These are phyloP conservation scores for Zenarchopterus dispar DNA, from an alignment of 2,797 vertebrate species.

Conservation along the genomic window DNA sequence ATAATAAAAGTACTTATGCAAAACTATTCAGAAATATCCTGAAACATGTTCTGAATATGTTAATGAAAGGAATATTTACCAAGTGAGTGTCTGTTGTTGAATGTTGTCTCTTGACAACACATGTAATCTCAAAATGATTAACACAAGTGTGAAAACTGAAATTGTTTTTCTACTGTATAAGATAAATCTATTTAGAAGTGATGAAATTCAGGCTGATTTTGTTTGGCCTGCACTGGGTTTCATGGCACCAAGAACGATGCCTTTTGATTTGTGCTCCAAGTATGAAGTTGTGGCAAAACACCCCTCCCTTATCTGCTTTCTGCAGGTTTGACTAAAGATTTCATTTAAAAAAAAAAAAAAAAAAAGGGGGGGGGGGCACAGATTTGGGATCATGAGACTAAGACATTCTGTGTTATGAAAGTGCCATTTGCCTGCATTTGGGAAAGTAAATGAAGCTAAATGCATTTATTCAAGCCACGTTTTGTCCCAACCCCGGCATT, in stretches of 20 bases:
- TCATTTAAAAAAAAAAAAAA: constrained; percentile 16
- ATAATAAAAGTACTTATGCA: too few relatives aligned
- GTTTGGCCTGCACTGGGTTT: constrained; percentile 26
- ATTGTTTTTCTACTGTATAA: constrained; percentile 19
- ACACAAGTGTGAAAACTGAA: constrained; percentile 25
- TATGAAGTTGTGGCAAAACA: not conserved
- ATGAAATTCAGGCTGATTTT: constrained; percentile 15
- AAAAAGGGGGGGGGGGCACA: not conserved
- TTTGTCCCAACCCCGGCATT: constrained; percentile 62
- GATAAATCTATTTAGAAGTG: too few relatives aligned
- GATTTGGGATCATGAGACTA: constrained; percentile 13
- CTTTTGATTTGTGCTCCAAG: constrained; percentile 23
- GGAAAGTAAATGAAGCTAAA: constrained; percentile 44
- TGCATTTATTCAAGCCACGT: constrained; percentile 48
- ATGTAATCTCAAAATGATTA: constrained; percentile 36
- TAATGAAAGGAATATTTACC: constrained; percentile 62
- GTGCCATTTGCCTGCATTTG: constrained; percentile 14
- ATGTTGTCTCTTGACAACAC: constrained; percentile 41
- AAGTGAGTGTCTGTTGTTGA: constrained; percentile 40
- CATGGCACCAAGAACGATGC: constrained; percentile 21
- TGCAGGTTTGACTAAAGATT: not conserved
- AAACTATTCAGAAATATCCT: not conserved
- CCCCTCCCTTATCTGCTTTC: not conserved
- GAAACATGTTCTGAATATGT: constrained; percentile 68
- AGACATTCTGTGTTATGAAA: constrained; percentile 23